Evolutionary conservation across 2,888 invertebrate species (phyloP), one percentile per base, ranked within the genome.

Genomic region (Sicus ferrugineus): DNA sequence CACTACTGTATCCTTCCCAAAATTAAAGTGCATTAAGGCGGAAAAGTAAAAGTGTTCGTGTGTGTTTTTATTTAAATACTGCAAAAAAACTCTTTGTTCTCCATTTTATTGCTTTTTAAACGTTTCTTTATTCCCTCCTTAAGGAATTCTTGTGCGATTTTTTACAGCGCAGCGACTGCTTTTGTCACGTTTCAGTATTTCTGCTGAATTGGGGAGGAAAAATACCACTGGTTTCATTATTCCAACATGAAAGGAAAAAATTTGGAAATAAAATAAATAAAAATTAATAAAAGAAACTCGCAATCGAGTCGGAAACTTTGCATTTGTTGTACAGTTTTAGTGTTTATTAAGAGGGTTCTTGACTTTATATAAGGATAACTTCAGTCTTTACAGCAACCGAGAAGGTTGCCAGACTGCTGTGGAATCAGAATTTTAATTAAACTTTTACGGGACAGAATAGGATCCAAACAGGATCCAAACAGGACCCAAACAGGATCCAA

Each of bases 321-420:
- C 23, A n/a, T 31, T 30, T 52, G 31, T 52, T 31, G 52, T 42
- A n/a, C 14, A 42, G 42, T n/a, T 63, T 64, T 59, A 73, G 73
- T 75, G 76, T 75, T 75, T 74, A 74, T 77, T 76, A 75, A 77
- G 75, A 73, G 74, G 74, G 73, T 72, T 73, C 75, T 75, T 77
- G 75, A 75, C 76, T 74, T 74, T 77, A 73, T 73, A 62, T 46
- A 48, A 65, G 67, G 54, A 61, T 11, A 16, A n/a, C 19, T 28
- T 65, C 52, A 54, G 34, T 31, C 23, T n/a, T 6, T 5, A 34
- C 23, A 23, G 11, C 21, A 2, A n/a, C 16, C 14, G 14, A 26
- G 26, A 61, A 61, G 16, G 64, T 38, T 54, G 54, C 65, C 65
- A 65, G 65, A 65, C 38, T 21, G 64, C 7, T n/a, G 42, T 19